Percentiles rank a stretch among this genome's conserved stretches.
phyloP scores from a whole-genome alignment of 2,888 invertebrate genomes.

The Scaptomyza reducta region DNA sequence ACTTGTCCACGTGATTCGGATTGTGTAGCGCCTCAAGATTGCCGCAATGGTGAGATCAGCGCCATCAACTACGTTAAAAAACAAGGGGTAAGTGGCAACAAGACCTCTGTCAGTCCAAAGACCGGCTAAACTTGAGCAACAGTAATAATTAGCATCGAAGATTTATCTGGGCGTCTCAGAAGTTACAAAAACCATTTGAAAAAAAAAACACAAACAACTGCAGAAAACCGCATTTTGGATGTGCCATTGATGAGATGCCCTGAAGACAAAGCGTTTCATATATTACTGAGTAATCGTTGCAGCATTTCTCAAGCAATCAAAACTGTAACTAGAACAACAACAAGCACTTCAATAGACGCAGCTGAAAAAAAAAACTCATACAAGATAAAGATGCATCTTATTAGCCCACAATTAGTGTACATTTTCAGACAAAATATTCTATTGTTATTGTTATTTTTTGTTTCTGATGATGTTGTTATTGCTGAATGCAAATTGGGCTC shows the following conservation, averaged over 20 bases:
- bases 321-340: slow-evolving; percentile 19
- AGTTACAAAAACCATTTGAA: slow-evolving; percentile 10
- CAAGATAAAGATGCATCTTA: slow-evolving; percentile 45
- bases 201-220: slow-evolving; percentile 5
- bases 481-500: slow-evolving; percentile 57
- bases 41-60: slow-evolving; percentile 82
- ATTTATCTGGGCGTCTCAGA: slow-evolving; percentile 43
- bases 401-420: slow-evolving; percentile 71
- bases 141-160: slow-evolving; percentile 36
- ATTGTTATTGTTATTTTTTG: slow-evolving; percentile 34
- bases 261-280: slow-evolving; percentile 53
- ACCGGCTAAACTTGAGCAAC: slow-evolving; percentile 36
- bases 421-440: slow-evolving; percentile 25
- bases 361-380: no score
- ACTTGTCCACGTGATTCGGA: slow-evolving; percentile 79
- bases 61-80: slow-evolving; percentile 77
- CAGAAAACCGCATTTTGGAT: slow-evolving; percentile 60
- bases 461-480: slow-evolving; percentile 30
- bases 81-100: slow-evolving; percentile 79
- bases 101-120: slow-evolving; percentile 26
- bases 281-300: slow-evolving; percentile 15
- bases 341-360: not conserved
- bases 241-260: slow-evolving; percentile 59
- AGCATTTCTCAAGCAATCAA: slow-evolving; percentile 62
- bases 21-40: slow-evolving; percentile 82